A percentile compares a stretch with the other conserved stretches of the same genome.
phyloP scores from a whole-genome alignment of 2,113 vertebrate species.

The Chloebia gouldiae region DNA sequence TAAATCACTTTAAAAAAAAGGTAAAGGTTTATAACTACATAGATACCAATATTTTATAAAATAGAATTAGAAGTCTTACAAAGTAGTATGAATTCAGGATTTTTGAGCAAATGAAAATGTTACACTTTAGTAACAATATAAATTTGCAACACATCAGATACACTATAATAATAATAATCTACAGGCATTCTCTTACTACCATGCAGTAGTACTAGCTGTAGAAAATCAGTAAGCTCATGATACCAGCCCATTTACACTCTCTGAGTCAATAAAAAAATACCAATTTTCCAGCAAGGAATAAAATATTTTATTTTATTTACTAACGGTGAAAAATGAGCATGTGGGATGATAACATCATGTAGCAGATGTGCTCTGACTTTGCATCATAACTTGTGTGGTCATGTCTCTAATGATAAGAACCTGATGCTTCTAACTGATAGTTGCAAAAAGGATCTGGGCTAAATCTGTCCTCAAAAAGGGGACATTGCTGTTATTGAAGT shows the following conservation, averaged over 20 bases:
- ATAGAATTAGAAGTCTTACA: background rate
- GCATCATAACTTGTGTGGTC: background rate
- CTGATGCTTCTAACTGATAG: background rate
- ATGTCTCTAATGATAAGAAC: background rate
- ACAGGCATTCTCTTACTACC: background rate
- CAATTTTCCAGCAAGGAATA: background rate
- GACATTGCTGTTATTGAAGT: background rate
- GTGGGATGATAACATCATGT: background rate
- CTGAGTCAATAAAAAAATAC: background rate
- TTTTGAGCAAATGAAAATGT: background rate
- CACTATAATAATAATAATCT: background rate
- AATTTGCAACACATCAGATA: background rate
- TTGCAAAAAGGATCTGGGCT: background rate
- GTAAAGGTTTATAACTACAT: background rate
- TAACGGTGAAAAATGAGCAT: background rate
- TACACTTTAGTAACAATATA: background rate
- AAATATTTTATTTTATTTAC: background rate
- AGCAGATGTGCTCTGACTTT: background rate
- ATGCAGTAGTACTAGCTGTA: fast-evolving
- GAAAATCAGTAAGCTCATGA: background rate
- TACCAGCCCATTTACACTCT: background rate
- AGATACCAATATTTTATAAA: background rate
- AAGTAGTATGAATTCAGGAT: background rate
- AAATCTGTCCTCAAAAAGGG: background rate
- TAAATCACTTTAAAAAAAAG: background rate